These are phyloP conservation scores for Polylopha cassiicola DNA, from an alignment of 2,888 invertebrate genomes.

Conservation along the genomic window DNA sequence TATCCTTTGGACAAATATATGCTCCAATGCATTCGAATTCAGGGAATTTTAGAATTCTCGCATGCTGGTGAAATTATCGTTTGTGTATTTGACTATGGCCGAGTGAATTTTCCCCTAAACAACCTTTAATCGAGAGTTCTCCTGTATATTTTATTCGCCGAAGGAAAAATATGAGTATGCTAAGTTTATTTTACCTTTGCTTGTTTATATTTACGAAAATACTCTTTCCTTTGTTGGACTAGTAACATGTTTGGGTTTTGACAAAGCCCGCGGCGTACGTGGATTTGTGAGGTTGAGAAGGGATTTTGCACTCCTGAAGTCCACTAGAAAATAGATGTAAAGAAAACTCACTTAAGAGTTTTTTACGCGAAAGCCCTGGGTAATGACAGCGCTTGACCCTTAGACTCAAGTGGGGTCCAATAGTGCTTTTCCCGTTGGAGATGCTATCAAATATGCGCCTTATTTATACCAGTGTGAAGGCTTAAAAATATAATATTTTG, in stretches of 20 bases:
- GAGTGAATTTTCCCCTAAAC: too few species aligned
- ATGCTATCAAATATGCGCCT: conserved; percentile 31
- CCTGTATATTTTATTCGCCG: background rate
- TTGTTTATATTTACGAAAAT: conserved; percentile 16
- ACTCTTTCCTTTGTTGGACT: conserved; percentile 31
- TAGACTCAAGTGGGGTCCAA: conserved; percentile 38
- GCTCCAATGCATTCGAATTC: too few species aligned
- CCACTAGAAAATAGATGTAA: conserved; percentile 42
- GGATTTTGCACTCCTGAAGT: conserved; percentile 41
- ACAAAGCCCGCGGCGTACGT: conserved; percentile 34
- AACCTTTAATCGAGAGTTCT: too few species aligned
- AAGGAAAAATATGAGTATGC: background rate
- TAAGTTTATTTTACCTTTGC: conserved; percentile 2
- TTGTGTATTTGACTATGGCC: too few species aligned
- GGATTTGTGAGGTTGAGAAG: conserved; percentile 45
- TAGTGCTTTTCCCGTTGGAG: conserved; percentile 28
- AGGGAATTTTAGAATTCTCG: too few species aligned
- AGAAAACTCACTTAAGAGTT: conserved; percentile 39
- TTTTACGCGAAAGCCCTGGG: conserved; percentile 44
- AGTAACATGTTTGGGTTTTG: conserved; percentile 34
- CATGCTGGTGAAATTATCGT: too few species aligned
- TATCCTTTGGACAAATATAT: too few species aligned
- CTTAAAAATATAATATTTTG: conserved; percentile 15
- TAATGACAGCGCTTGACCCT: conserved; percentile 51
- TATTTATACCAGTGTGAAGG: conserved; percentile 21